Base-by-base conservation (phyloP, 2,888 invertebrate species). In the Baronia brevicornis region DNA sequence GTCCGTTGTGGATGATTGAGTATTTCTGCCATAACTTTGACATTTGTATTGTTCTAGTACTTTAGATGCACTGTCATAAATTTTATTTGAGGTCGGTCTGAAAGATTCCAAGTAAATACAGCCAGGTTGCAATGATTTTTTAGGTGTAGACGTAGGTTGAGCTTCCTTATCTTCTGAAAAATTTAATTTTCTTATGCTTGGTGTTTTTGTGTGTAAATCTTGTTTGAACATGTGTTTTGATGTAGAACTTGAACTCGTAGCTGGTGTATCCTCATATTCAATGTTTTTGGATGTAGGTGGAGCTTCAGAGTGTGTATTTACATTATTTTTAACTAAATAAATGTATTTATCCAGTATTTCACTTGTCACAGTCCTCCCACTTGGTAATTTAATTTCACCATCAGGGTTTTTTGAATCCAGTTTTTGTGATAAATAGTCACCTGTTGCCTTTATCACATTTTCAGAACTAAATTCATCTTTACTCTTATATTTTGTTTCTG, bases 111-210 rank as follows among this genome's bases (percentile, higher is more conserved):
- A 37, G 14, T 65, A 60, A 23, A 44, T 60, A 10, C 46, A 23
- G 6, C 45, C 51, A 2, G 51, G 43, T 28, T 62, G 60, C 7
- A 39, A 30, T 11, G 25, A 35, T 11, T 44, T 61, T 48, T 79
- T 84, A 0, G 84, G 84, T 6, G 84, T 84, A 2, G 84, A 84
- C 9, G 82, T 84, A 3, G 74, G 65, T 36, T 79, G 79, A 0
- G 78, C 59, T 42, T 82, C 75, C 53, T 73, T 79, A 28, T 36
- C 46, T 1, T 80, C 79, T 1, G 59, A 45, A 36, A 78, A 84
- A 41, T 77, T 77, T 1, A 84, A 50, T 38, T 56, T 70, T 29
- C 78, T 54, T 11, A 67, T 59, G 35, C 63, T 72, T 0, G 75
- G 72, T 1, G 77, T 72, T 39, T 60, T 73, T 5, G 42, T 28